phyloP scores from a whole-genome alignment of 1,140 invertebrate genomes.

The Diachasmimorpha longicaudata region DNA sequence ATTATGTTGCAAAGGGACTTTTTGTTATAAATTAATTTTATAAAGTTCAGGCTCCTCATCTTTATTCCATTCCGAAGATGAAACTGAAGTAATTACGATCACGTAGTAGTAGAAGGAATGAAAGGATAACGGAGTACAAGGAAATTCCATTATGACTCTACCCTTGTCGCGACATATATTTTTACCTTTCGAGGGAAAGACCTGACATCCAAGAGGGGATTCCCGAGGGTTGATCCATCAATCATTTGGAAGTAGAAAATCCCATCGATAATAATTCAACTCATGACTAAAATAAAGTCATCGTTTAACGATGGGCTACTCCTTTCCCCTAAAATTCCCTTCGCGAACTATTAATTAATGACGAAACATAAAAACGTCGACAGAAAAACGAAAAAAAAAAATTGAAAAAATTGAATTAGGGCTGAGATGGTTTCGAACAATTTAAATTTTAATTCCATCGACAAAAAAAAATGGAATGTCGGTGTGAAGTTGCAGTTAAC shows the following conservation, averaged over 20 bases:
- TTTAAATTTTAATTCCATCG: neutral
- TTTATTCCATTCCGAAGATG: neutral
- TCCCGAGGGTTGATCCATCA: neutral
- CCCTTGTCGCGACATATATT: neutral
- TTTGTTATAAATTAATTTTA: no score
- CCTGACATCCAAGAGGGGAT: neutral
- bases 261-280: no score
- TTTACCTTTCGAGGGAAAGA: neutral
- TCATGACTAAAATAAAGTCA: neutral
- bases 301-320: no score
- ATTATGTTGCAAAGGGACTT: no score
- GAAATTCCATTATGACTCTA: conserved; percentile 27
- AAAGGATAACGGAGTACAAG: conserved; percentile 23
- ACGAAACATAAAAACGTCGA: no score
- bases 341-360: no score
- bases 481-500: neutral
- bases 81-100: neutral
- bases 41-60: neutral
- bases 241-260: no score
- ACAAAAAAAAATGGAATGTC: neutral
- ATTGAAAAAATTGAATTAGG: no score
- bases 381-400: no score
- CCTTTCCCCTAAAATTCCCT: no score
- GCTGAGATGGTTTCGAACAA: no score
- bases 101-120: neutral